Evolutionary conservation across 2,888 invertebrate species (phyloP).

Genomic region (Escarpia spicata): DNA sequence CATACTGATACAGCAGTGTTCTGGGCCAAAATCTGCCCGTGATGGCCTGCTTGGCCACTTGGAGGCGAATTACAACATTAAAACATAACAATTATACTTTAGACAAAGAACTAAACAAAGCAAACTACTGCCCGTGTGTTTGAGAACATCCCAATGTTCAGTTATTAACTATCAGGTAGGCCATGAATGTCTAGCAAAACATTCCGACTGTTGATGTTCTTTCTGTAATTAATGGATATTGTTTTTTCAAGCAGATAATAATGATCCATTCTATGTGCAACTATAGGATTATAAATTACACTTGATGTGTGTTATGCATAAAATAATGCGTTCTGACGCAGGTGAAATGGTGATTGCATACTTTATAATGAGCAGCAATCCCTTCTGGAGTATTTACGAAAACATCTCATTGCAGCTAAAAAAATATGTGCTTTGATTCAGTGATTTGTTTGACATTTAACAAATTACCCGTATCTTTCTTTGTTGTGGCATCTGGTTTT

Average conservation of each 20-base stretch:
- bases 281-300: not conserved
- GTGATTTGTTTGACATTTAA: not conserved
- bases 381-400: not conserved
- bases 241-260: not conserved
- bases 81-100: not conserved
- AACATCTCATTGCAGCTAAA: not conserved
- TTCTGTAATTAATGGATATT: not conserved
- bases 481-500: not conserved
- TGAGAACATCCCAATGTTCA: not conserved
- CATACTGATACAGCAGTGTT: not conserved
- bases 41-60: too few relatives aligned
- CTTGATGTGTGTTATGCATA: not conserved
- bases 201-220: not conserved
- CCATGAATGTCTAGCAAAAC: not conserved
- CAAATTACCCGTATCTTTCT: not conserved
- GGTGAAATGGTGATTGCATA: not conserved
- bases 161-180: not conserved
- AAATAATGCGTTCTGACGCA: not conserved
- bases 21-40: not conserved
- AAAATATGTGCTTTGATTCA: not conserved
- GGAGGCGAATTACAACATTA: too few relatives aligned
- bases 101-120: not conserved
- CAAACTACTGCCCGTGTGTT: not conserved
- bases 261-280: not conserved
- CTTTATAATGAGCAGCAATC: not conserved